A percentile compares a stretch with the other conserved stretches of the same genome.
Conservation (phyloP, 37 sponge, comb jelly and placozoan genomes). For the Hormiphora californensis region DNA sequence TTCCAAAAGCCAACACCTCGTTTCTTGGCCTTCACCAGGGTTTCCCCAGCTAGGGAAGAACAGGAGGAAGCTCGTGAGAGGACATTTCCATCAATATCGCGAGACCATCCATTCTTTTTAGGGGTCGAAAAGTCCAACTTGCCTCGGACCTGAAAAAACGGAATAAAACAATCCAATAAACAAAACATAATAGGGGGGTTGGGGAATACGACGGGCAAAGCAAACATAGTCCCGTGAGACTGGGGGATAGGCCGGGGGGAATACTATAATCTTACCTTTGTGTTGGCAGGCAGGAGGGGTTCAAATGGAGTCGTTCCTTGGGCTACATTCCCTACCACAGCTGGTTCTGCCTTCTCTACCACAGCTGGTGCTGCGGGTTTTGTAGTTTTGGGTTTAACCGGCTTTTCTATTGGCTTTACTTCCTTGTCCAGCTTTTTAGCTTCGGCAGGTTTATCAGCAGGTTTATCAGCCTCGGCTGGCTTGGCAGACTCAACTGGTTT, state of each 20-base stretch:
- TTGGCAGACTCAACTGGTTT: too few species aligned
- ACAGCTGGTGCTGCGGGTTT: too few species aligned
- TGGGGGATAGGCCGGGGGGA: too few species aligned
- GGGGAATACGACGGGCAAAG: neutral
- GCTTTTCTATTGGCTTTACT: too few species aligned
- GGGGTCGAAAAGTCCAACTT: slow-evolving; percentile 42
- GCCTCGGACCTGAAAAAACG: neutral
- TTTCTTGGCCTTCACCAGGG: slow-evolving; percentile 5
- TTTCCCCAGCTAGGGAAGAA: slow-evolving; percentile 15
- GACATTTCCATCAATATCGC: neutral
- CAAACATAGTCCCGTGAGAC: too few species aligned
- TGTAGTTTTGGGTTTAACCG: too few species aligned
- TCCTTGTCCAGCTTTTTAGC: too few species aligned
- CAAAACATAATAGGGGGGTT: neutral
- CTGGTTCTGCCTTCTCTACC: too few species aligned
- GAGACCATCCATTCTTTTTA: neutral
- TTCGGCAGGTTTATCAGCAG: too few species aligned
- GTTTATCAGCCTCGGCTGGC: too few species aligned
- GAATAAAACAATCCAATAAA: neutral
- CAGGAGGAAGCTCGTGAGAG: slow-evolving; percentile 49
- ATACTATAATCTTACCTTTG: too few species aligned
- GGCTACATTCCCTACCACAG: too few species aligned
- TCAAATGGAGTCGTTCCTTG: slow-evolving; percentile 26
- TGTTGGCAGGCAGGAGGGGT: neutral
- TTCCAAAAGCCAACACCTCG: slow-evolving; percentile 13